Conservation (phyloP, 1,140 invertebrate genomes). For the Aporrectodea caliginosa region DNA sequence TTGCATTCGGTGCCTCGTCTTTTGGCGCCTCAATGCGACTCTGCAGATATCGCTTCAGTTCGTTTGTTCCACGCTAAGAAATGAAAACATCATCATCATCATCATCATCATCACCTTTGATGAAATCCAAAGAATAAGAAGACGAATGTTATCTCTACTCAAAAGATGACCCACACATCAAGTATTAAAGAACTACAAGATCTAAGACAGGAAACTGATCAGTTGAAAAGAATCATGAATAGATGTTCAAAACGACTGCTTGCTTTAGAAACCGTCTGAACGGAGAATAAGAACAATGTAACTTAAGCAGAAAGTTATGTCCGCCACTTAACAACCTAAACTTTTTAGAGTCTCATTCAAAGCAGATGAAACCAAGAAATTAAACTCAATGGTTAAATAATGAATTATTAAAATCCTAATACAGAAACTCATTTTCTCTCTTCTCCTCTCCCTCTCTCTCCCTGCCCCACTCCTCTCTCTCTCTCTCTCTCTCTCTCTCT, state of each 20-base stretch:
- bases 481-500: too few relatives aligned
- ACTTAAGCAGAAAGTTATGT: too few relatives aligned
- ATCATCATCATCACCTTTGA: background rate
- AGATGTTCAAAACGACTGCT: background rate
- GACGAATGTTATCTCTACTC: background rate
- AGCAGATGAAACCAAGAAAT: too few relatives aligned
- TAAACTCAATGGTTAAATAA: too few relatives aligned
- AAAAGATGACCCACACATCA: background rate
- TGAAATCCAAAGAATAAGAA: background rate
- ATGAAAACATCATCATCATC: conserved; percentile 22
- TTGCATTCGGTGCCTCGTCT: conserved; percentile 27
- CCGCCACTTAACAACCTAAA: too few relatives aligned
- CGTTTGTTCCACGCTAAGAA: conserved; percentile 67
- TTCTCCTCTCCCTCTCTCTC: too few relatives aligned
- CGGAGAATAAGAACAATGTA: too few relatives aligned
- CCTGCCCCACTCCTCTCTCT: too few relatives aligned
- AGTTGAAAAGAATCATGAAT: background rate
- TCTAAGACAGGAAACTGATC: background rate
- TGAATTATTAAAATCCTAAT: too few relatives aligned
- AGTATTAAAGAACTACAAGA: background rate
- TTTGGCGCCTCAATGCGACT: conserved; percentile 57
- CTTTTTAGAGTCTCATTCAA: too few relatives aligned
- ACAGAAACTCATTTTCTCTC: too few relatives aligned
- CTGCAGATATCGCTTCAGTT: conserved; percentile 73
- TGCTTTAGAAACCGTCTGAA: background rate